phyloP scores from a whole-genome alignment of 2,888 invertebrate species.

The Euzophera pinguis region DNA sequence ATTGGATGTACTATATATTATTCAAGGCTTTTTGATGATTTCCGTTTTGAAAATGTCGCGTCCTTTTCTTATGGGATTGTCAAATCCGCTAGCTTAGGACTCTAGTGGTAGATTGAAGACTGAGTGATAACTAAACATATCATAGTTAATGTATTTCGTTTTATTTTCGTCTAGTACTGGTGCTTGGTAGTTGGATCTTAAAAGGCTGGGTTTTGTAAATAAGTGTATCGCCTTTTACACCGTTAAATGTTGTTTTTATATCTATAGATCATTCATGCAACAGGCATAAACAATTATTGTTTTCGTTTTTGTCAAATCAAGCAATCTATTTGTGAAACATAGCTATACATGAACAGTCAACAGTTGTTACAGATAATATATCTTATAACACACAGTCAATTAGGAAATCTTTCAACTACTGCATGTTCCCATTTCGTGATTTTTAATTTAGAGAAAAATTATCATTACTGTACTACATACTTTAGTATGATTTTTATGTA shows the following conservation, averaged over 20 bases:
- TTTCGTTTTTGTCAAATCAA: too few species aligned
- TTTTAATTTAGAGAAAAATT: too few species aligned
- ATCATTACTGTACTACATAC: too few species aligned
- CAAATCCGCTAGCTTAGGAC: constrained; percentile 75
- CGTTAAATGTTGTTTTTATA: constrained; percentile 46
- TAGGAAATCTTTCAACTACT: too few species aligned
- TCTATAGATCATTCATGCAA: constrained; percentile 34
- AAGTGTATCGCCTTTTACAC: constrained; percentile 73
- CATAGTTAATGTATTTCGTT: constrained; percentile 72
- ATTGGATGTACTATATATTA: constrained; percentile 56
- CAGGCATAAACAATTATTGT: constrained; percentile 25
- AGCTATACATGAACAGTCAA: too few species aligned
- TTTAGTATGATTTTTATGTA: too few species aligned
- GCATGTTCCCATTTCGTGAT: too few species aligned
- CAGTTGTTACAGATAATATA: too few species aligned
- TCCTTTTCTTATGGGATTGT: constrained; percentile 77
- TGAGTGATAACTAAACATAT: constrained; percentile 76
- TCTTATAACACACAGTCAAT: too few species aligned
- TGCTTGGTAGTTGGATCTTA: constrained; percentile 78
- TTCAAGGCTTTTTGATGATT: constrained; percentile 70
- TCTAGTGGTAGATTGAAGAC: constrained; percentile 78
- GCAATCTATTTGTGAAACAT: too few species aligned
- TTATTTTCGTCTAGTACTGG: constrained; percentile 77
- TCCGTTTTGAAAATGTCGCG: constrained; percentile 72
- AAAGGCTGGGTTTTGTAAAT: constrained; percentile 79